Base-by-base conservation (phyloP, 1,140 invertebrate species). In the Leguminivora glycinivorella region DNA sequence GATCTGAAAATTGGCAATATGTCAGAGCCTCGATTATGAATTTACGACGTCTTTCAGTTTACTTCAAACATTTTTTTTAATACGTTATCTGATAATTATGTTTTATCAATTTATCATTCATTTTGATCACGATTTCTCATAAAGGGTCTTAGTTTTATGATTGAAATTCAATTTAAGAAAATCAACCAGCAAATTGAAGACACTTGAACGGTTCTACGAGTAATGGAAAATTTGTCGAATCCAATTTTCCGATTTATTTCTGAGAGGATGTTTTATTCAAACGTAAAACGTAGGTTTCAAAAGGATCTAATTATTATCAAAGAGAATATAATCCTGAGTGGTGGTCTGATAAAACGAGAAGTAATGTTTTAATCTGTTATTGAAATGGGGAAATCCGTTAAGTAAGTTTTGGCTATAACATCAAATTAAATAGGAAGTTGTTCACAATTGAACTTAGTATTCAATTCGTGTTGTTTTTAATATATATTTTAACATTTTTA, bases 141-240 rank as follows among this genome's bases (percentile, higher is more conserved):
- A 26, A 25, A 6, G 0, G 24, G 25, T 10, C 56, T 4, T 63
- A 63, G 58, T 63, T 52, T 22, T 63, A 63, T 63, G 29, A 63
- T 63, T 31, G 58, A 63, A 63, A 63, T 63, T 29, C 24, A 31
- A 34, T 63, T 63, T 63, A 31, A 63, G 58, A 34, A 63, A 63
- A 63, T 29, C 58, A 63, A 63, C 58, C 25, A 63, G 58, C 58
- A n/a, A 31, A 63, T 26, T 63, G 25, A 63, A 63, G 58, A 63
- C 58, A 63, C 58, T 63, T 29, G 29, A 63, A 63, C 58, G 29
- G 22, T 63, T 63, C 58, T 63, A 34, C 29, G 58, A 63, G 58
- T 63, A 63, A 63, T 63, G 58, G 58, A 63, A 63, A 63, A 63
- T 63, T 63, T 63, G 58, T 63, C 58, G 58, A 63, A 63, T 63